These are phyloP conservation scores for Byasa hedistus DNA, from an alignment of 2,888 invertebrate genomes.

Conservation along the genomic window DNA sequence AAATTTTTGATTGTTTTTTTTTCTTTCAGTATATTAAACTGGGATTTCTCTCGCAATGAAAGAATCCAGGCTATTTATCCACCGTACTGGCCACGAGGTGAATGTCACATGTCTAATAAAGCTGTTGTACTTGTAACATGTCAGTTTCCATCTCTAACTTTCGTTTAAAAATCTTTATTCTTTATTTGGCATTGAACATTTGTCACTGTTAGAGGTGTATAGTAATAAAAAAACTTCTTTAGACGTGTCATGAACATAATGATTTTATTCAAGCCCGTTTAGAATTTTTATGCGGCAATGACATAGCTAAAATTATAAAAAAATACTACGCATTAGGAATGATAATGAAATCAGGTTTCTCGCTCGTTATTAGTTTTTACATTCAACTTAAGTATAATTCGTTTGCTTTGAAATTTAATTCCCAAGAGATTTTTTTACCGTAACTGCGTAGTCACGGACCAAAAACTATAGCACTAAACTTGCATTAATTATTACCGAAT, in stretches of 20 bases:
- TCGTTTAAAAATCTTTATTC: too few relatives aligned
- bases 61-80: too few relatives aligned
- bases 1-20: too few relatives aligned
- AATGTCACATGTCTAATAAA: too few relatives aligned
- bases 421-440: background rate
- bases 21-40: too few relatives aligned
- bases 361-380: background rate
- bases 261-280: background rate
- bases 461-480: background rate
- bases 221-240: background rate
- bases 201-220: too few relatives aligned
- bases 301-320: conserved; percentile 5
- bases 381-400: background rate
- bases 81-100: too few relatives aligned
- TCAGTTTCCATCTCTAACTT: too few relatives aligned
- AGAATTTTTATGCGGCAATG: background rate
- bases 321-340: background rate
- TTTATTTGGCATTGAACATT: too few relatives aligned
- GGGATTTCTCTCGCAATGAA: too few relatives aligned
- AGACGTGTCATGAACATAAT: background rate
- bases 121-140: too few relatives aligned
- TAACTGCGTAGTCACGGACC: background rate
- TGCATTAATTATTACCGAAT: background rate
- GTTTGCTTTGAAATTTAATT: background rate
- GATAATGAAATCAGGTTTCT: background rate